These are phyloP conservation scores for Melanerpes aurifrons DNA, from an alignment of 2,113 vertebrate genomes.

Conservation along the genomic window DNA sequence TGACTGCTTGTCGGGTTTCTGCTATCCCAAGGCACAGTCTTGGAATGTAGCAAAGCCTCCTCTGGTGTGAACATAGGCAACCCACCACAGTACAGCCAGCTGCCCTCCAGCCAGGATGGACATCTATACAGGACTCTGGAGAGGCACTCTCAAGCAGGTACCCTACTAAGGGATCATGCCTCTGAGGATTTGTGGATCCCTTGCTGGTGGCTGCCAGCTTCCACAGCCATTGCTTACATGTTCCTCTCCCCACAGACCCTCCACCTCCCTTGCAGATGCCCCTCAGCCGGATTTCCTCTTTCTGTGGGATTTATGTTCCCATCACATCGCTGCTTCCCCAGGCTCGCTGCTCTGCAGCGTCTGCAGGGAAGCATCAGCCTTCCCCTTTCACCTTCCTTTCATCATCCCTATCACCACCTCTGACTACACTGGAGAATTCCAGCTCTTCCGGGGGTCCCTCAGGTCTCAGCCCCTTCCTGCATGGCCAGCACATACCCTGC, in stretches of 20 bases:
- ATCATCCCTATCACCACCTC: neutral
- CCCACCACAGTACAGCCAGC: neutral
- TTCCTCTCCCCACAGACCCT: neutral
- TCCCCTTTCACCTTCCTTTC: neutral
- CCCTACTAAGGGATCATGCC: neutral
- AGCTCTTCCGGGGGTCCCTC: neutral
- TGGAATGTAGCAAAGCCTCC: neutral
- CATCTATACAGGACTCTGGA: neutral
- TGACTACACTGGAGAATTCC: neutral
- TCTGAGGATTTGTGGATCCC: neutral
- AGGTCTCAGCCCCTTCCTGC: neutral
- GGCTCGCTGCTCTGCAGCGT: conserved; percentile 1
- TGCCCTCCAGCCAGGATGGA: neutral
- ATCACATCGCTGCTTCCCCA: neutral
- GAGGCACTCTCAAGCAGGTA: neutral
- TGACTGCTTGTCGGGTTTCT: neutral
- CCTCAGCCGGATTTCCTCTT: conserved; percentile 19
- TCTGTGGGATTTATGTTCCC: conserved; percentile 31
- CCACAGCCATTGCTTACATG: neutral
- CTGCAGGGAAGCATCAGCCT: neutral
- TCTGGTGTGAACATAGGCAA: neutral
- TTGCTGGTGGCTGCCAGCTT: neutral
- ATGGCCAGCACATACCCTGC: neutral
- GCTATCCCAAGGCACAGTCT: neutral
- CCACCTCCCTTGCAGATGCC: conserved; percentile 19